Evolutionary conservation across 2,888 invertebrate species (phyloP), one percentile per base, ranked within the genome.

Genomic region (Thera britannica): DNA sequence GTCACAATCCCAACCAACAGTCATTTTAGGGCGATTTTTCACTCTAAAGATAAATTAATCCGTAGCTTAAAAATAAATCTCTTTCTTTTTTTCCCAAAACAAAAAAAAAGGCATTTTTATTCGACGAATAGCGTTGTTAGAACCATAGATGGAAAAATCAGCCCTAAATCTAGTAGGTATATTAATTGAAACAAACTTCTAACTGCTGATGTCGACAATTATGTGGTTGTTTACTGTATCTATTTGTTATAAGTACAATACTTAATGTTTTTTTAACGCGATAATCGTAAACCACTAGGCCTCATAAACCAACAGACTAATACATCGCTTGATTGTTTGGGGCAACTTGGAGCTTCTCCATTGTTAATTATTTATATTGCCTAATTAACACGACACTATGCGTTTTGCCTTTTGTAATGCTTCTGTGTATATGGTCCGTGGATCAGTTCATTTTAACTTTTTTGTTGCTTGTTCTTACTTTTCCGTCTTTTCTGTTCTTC

Each of bases 391-490:
- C 23, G 23, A 36, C 55, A 38, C 36, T 36, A n/a, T 49, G 38
- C 9, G 12, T 56, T 48, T 38, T 62, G 56, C 11, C 9, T 12
- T 49, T n/a, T 41, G 7, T 66, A 62, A 60, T 64, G 46, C 51
- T 51, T 51, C 51, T 54, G 62, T 59, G 62, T 60, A 63, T 54
- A 67, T 60, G 67, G 68, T 61, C 57, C 64, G n/a, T 48, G 55
- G 60, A 58, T 77, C 67, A 68, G 67, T 80, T 72, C 72, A 69
- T 62, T 60, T 56, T 62, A 23, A 60, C 41, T 54, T 62, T 44
- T 89, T 89, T 90, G 68, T 75, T 68, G 87, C 89, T 90, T 89
- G 72, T 79, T 80, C 79, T 82, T 60, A 46, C 63, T 76, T 75
- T 78, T 82, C 65, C 79, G 79, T 82, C 73, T 81, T 79, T 82